A percentile compares a stretch with the other conserved stretches of the same genome.
phyloP scores from a whole-genome alignment of 1,140 invertebrate species.

The Diprion similis region DNA sequence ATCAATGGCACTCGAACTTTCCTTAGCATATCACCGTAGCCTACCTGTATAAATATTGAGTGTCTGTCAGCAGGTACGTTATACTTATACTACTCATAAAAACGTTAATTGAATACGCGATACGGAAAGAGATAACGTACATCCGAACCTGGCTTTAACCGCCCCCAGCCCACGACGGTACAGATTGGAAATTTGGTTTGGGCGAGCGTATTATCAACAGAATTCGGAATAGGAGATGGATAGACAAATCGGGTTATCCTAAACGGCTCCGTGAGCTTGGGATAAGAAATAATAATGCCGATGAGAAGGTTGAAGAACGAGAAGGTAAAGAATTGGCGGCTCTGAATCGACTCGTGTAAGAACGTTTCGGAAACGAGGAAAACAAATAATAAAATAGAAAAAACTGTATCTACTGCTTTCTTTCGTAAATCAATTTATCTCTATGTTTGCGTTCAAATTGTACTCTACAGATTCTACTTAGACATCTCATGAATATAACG shows the following conservation, averaged over 20 bases:
- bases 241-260: slow-evolving; percentile 23
- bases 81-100: not conserved
- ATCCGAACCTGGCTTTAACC: not conserved
- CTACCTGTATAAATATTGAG: slow-evolving; percentile 9
- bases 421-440: too few relatives aligned
- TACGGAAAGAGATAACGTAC: not conserved
- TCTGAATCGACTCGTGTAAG: too few relatives aligned
- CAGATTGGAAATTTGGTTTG: slow-evolving; percentile 30
- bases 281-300: slow-evolving; percentile 36
- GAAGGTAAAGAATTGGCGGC: not conserved
- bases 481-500: too few relatives aligned
- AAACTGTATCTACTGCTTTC: too few relatives aligned
- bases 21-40: slow-evolving; percentile 29
- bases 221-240: slow-evolving; percentile 23
- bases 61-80: not conserved
- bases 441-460: too few relatives aligned
- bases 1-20: slow-evolving; percentile 41
- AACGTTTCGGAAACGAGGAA: too few relatives aligned
- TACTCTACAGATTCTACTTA: too few relatives aligned
- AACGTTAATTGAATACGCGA: not conserved
- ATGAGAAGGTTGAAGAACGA: slow-evolving; percentile 24
- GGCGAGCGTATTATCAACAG: slow-evolving; percentile 31
- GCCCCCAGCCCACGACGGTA: slow-evolving; percentile 43
- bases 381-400: too few relatives aligned
- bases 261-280: slow-evolving; percentile 25